Base-by-base conservation (phyloP, 2,888 invertebrate genomes). In the Hemithea aestivaria region DNA sequence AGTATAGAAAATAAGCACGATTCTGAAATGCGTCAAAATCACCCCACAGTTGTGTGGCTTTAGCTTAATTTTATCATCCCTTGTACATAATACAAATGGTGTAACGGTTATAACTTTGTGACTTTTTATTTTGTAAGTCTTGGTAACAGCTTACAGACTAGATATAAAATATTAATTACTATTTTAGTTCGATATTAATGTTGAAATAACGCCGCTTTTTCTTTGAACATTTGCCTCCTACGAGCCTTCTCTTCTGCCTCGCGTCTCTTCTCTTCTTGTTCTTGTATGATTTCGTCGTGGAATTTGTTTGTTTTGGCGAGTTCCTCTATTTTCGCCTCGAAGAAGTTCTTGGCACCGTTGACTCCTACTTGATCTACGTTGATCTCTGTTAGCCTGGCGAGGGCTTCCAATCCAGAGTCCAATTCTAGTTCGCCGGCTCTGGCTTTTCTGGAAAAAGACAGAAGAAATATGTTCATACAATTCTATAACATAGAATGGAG, bases 311-410 rank as follows among this genome's bases (percentile, higher is more conserved):
- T 90, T 62, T 93, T 92, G 6, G 93, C 81, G 47, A 96, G 90
- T 65, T 96, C 94, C 64, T 94, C 94, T 60, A 98, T 97, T 92
- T 98, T 98, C 0, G 97, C 96, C 87, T 97, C 96, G 67, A 98
- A 98, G 88, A 98, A 98, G 67, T 94, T 93, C 73, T 97, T 97
- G 21, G 98, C 98, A 7, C 97, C 98, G 50, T 93, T 94, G 0
- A 98, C 98, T 1, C 98, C 98, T 10, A 96, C 96, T 87, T 96
- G 93, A 51, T 96, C 96, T 0, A 98, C 97, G 67, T 96, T 93
- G 41, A 98, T 94, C 83, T 97, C 97, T 4, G 96, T 94, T 20
- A 97, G 84, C 51, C 92, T 90, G 6, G 97, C 97, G 57, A 98
- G 80, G 48, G 96, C 94, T 47, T 92, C 92, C 35, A 98, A 87